These are phyloP conservation scores for Heteractis magnifica DNA, from an alignment of 92 coral and sea anemone genomes.

Conservation along the genomic window DNA sequence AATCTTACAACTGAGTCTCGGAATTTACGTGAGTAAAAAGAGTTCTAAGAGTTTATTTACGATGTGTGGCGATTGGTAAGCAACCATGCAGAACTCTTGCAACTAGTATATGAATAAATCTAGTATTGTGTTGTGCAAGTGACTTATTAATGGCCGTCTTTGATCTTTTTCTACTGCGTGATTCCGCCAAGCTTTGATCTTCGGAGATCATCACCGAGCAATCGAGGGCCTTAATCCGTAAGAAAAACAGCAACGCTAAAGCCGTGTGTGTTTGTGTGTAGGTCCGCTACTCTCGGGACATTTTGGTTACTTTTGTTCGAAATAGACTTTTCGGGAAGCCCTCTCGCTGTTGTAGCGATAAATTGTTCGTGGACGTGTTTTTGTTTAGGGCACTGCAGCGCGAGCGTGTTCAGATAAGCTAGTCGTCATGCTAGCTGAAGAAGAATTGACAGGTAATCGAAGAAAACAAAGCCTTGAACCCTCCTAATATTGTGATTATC, in stretches of 20 bases:
- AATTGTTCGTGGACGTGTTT: slow-evolving; percentile 7
- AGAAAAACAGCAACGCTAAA: slow-evolving; percentile 21
- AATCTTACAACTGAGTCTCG: not conserved
- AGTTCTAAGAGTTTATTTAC: slow-evolving; percentile 39
- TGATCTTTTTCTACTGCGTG: slow-evolving; percentile 36
- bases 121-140: slow-evolving; percentile 50
- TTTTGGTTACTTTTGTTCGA: not conserved
- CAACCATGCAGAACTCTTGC: slow-evolving; percentile 73
- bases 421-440: slow-evolving; percentile 18
- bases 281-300: not conserved
- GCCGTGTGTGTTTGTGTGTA: not conserved
- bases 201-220: slow-evolving; percentile 21
- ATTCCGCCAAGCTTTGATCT: slow-evolving; percentile 25
- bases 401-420: slow-evolving; percentile 11
- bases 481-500: slow-evolving; percentile 22
- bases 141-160: slow-evolving; percentile 27
- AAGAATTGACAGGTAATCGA: slow-evolving; percentile 15
- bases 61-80: slow-evolving; percentile 33
- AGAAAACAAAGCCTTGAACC: slow-evolving; percentile 24
- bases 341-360: slow-evolving; percentile 20
- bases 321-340: slow-evolving; percentile 23
- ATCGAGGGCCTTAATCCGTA: slow-evolving; percentile 28
- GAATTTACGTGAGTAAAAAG: slow-evolving; percentile 22
- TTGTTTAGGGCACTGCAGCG: slow-evolving; percentile 14
- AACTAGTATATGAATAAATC: slow-evolving; percentile 46